phyloP scores from a whole-genome alignment of 2,113 vertebrate species.

The Perca schrenkii region DNA sequence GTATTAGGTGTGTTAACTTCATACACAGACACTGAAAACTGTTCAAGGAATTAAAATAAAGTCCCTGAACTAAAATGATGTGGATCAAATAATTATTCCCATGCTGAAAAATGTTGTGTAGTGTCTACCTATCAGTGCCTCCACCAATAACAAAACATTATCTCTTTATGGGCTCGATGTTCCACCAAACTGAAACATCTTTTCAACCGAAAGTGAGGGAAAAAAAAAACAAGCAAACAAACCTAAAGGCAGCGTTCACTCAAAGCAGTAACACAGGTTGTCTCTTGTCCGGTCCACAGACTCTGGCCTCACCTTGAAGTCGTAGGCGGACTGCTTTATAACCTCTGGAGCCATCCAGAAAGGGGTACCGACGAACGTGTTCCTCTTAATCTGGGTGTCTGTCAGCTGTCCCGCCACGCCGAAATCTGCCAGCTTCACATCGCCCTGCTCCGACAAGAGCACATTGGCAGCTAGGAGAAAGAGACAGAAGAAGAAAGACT shows the following conservation, averaged over 20 bases:
- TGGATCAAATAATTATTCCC: background rate
- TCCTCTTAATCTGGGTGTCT: slow-evolving; percentile 99
- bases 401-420: slow-evolving; percentile 98
- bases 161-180: background rate
- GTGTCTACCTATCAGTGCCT: background rate
- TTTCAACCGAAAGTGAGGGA: background rate
- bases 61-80: too few species aligned
- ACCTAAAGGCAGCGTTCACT: slow-evolving; percentile 5
- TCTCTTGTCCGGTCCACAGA: background rate
- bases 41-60: background rate
- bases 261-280: background rate
- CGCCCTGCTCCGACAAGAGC: slow-evolving; percentile 96
- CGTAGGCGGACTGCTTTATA: slow-evolving; percentile 98
- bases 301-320: slow-evolving; percentile 91
- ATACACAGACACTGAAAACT: background rate
- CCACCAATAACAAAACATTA: background rate
- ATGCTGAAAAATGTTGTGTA: background rate
- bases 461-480: slow-evolving; percentile 91
- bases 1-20: background rate
- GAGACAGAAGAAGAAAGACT: background rate
- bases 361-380: slow-evolving; percentile 98
- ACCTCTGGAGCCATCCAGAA: slow-evolving; percentile 99
- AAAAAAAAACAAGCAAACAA: background rate
- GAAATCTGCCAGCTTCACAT: slow-evolving; percentile 98
- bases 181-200: background rate